These are phyloP conservation scores for Lumbricus terrestris DNA, from an alignment of 2,888 invertebrate genomes.

Conservation along the genomic window DNA sequence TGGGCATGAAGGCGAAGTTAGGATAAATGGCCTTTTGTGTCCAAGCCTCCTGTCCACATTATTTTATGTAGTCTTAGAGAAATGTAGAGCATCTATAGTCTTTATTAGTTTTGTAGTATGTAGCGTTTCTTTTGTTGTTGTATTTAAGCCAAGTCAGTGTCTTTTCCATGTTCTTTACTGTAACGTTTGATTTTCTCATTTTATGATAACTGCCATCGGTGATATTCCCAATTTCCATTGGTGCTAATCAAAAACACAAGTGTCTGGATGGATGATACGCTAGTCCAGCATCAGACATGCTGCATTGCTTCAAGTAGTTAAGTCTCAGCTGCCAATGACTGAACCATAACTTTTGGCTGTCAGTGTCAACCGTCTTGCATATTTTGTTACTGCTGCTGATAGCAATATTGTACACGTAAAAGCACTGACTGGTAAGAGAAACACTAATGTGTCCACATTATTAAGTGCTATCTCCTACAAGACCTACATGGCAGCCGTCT, in stretches of 20 bases:
- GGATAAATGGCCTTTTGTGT: conserved; percentile 11
- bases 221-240: neutral
- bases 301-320: neutral
- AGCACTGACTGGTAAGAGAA: neutral
- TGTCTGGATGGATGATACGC: neutral
- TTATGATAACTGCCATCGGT: neutral
- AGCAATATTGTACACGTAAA: neutral
- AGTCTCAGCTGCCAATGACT: neutral
- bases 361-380: neutral
- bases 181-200: neutral
- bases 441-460: neutral
- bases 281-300: neutral
- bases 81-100: neutral
- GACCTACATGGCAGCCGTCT: neutral
- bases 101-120: neutral
- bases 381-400: neutral
- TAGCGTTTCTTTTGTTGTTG: neutral
- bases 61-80: conserved; percentile 8
- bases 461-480: neutral
- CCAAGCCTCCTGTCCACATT: neutral
- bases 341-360: neutral
- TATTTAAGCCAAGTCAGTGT: neutral
- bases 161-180: neutral
- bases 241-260: neutral
- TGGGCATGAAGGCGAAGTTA: neutral